phyloP scores from a whole-genome alignment of 2,113 vertebrate species.

The Maccullochella peelii region DNA sequence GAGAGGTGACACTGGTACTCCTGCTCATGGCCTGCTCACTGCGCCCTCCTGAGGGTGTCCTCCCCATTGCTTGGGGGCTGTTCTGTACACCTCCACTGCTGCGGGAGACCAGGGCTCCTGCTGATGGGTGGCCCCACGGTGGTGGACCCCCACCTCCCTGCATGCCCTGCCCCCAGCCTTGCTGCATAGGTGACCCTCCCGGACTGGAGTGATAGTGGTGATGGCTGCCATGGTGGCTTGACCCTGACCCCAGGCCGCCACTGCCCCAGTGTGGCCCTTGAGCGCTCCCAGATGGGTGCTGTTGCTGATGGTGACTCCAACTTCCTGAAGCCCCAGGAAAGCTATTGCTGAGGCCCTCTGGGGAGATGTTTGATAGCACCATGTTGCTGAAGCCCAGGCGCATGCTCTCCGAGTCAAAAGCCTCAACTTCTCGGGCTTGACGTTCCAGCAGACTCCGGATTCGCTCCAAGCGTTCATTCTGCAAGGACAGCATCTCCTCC shows the following conservation, averaged over 20 bases:
- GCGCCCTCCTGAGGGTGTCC: slow-evolving; percentile 96
- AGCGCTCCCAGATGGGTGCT: slow-evolving; percentile 88
- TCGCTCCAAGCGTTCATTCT: slow-evolving; percentile 94
- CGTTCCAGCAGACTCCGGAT: slow-evolving; percentile 96
- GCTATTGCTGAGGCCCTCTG: slow-evolving; percentile 96
- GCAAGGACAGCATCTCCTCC: slow-evolving; percentile 96
- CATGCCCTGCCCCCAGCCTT: slow-evolving; percentile 93
- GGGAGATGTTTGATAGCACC: slow-evolving; percentile 97
- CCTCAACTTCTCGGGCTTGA: slow-evolving; percentile 97
- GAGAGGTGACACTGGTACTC: slow-evolving; percentile 99
- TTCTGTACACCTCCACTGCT: slow-evolving; percentile 92
- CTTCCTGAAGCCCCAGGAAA: slow-evolving; percentile 93
- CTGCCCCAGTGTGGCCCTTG: slow-evolving; percentile 90
- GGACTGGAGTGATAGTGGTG: slow-evolving; percentile 90
- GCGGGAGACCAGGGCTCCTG: slow-evolving; percentile 89
- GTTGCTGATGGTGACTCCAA: slow-evolving; percentile 87
- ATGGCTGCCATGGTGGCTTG: slow-evolving; percentile 88
- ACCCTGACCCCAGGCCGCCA: slow-evolving; percentile 63
- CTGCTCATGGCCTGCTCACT: slow-evolving; percentile 98
- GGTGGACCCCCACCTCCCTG: slow-evolving; percentile 87
- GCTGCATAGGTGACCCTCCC: slow-evolving; percentile 90
- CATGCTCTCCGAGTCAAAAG: slow-evolving; percentile 99
- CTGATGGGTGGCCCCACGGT: slow-evolving; percentile 91
- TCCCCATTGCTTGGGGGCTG: slow-evolving; percentile 97
- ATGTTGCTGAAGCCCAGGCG: slow-evolving; percentile 99